phyloP scores from a whole-genome alignment of 2,888 invertebrate species.

The Chrysopilus asiliformis region DNA sequence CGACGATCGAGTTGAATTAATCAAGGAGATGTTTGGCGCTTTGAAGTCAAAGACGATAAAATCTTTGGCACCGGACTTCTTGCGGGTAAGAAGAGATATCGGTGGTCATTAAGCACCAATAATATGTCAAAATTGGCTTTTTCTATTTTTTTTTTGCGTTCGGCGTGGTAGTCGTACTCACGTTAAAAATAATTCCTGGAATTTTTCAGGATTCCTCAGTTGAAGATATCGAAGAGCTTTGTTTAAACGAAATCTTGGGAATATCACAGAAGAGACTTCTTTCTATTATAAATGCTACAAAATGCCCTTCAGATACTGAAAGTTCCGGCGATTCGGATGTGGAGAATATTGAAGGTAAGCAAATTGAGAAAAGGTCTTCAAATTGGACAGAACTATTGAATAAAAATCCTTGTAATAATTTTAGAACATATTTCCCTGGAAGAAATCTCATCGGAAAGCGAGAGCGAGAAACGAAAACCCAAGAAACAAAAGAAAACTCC shows the following conservation, averaged over 20 bases:
- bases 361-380: background rate
- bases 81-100: conserved; percentile 24
- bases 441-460: conserved; percentile 43
- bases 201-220: conserved; percentile 28
- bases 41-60: conserved; percentile 43
- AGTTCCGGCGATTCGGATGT: conserved; percentile 33
- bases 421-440: conserved; percentile 47
- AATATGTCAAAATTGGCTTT: background rate
- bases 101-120: background rate
- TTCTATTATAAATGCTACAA: conserved; percentile 37
- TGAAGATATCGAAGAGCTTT: conserved; percentile 44
- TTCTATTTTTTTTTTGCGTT: background rate
- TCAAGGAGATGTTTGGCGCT: conserved; percentile 45
- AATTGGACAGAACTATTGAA: background rate
- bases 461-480: conserved; percentile 18
- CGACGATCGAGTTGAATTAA: conserved; percentile 45
- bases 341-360: conserved; percentile 26
- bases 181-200: too few species aligned
- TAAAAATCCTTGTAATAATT: too few species aligned
- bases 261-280: conserved; percentile 47
- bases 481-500: background rate
- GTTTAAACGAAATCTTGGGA: conserved; percentile 46
- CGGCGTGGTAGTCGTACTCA: background rate
- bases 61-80: conserved; percentile 42
- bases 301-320: conserved; percentile 35